phyloP scores from a whole-genome alignment of 2,113 vertebrate species.

The Aspiorhynchus laticeps region DNA sequence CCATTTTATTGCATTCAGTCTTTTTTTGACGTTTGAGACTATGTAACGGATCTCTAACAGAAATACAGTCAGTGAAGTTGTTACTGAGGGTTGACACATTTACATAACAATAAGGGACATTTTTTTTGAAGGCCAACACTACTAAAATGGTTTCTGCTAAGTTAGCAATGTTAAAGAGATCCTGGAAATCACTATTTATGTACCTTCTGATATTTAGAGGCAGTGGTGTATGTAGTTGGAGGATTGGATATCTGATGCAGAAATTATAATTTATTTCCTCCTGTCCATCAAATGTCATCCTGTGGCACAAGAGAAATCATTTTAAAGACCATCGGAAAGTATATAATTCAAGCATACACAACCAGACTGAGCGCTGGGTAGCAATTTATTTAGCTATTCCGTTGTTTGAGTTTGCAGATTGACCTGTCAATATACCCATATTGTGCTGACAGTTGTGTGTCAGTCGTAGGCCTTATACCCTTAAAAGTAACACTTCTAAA shows the following conservation, averaged over 20 bases:
- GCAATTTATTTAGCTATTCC: not conserved
- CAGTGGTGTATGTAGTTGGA: not conserved
- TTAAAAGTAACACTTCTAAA: not conserved
- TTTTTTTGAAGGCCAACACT: not conserved
- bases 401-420: not conserved
- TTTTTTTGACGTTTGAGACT: not conserved
- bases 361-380: not conserved
- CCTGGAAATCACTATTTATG: not conserved
- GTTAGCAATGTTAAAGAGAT: not conserved
- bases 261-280: not conserved
- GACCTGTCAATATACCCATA: not conserved
- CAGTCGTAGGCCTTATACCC: not conserved
- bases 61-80: not conserved
- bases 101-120: not conserved
- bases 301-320: not conserved
- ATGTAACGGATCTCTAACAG: not conserved
- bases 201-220: not conserved
- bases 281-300: not conserved
- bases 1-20: not conserved
- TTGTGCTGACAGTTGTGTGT: not conserved
- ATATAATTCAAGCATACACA: not conserved
- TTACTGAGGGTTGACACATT: too few species aligned
- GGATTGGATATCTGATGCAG: not conserved
- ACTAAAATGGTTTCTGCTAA: not conserved
- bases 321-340: not conserved